Evolutionary conservation across 2,797 vertebrate species (phyloP).

Genomic region (Lacerta agilis): DNA sequence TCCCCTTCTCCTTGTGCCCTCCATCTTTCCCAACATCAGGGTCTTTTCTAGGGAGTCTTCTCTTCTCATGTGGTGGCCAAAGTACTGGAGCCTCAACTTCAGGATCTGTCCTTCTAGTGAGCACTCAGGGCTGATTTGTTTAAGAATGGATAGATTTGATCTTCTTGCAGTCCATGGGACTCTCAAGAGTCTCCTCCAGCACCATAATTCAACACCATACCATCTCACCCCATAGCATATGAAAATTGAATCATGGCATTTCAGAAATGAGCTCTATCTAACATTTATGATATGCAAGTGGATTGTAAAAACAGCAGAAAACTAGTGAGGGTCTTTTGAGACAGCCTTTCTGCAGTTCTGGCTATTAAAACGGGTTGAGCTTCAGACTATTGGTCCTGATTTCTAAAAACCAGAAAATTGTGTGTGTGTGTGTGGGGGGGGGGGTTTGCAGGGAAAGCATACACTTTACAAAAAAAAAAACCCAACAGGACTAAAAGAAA

Average conservation of each 20-base stretch:
- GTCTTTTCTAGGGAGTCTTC: no score
- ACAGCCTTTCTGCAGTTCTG: neutral
- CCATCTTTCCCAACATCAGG: no score
- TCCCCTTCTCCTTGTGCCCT: no score
- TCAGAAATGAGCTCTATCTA: constrained; percentile 24
- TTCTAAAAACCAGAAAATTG: constrained; percentile 4
- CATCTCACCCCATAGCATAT: neutral
- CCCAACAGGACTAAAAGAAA: neutral
- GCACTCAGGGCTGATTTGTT: no score
- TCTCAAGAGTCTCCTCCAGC: no score
- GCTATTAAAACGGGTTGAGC: neutral
- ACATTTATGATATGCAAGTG: constrained; percentile 28
- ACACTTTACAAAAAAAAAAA: neutral
- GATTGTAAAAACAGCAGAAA: constrained; percentile 3
- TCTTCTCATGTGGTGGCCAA: no score
- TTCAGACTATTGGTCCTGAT: neutral
- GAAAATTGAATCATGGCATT: constrained; percentile 18
- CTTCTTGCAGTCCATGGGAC: no score
- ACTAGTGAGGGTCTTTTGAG: neutral
- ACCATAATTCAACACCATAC: no score
- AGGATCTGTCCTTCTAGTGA: no score
- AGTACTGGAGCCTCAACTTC: no score
- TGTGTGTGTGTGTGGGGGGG: no score
- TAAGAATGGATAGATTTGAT: no score
- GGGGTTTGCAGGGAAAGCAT: neutral